Conservation (phyloP, 1,140 invertebrate species). For the Callitettix versicolor region DNA sequence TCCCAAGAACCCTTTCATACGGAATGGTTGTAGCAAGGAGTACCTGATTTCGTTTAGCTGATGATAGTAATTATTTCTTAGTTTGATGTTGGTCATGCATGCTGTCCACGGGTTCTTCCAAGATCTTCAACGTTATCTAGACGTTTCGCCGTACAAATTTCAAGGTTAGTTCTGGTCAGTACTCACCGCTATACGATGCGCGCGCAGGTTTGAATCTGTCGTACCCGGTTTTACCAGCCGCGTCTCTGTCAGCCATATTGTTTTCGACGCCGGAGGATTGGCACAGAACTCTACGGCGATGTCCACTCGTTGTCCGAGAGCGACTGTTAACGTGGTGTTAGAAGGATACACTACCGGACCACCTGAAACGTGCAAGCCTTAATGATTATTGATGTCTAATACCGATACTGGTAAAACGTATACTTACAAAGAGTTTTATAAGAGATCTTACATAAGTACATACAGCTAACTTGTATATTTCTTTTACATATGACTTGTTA, state of each 20-base stretch:
- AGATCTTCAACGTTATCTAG: too few relatives aligned
- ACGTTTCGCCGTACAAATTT: too few relatives aligned
- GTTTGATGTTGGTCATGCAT: neutral
- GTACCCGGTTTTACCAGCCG: constrained; percentile 42
- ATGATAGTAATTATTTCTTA: too few relatives aligned
- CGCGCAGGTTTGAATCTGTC: constrained; percentile 37
- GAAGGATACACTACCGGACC: constrained; percentile 43
- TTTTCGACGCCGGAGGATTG: constrained; percentile 40
- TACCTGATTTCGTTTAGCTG: too few relatives aligned
- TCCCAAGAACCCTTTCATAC: too few relatives aligned
- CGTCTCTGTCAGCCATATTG: constrained; percentile 44
- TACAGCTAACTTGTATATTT: neutral
- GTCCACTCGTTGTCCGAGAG: constrained; percentile 39
- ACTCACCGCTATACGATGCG: constrained; percentile 43
- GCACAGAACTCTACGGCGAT: constrained; percentile 47
- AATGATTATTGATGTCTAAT: neutral
- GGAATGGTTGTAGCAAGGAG: too few relatives aligned
- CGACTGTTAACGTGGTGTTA: constrained; percentile 39
- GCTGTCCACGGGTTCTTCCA: neutral
- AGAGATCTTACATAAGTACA: neutral
- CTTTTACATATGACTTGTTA: neutral
- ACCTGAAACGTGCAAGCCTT: constrained; percentile 33
- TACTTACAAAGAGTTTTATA: neutral
- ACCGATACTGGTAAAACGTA: neutral
- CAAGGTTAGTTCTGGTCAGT: neutral